These are phyloP conservation scores for Drosophila sulfurigaster DNA, from an alignment of 1,140 invertebrate genomes.

Conservation along the genomic window DNA sequence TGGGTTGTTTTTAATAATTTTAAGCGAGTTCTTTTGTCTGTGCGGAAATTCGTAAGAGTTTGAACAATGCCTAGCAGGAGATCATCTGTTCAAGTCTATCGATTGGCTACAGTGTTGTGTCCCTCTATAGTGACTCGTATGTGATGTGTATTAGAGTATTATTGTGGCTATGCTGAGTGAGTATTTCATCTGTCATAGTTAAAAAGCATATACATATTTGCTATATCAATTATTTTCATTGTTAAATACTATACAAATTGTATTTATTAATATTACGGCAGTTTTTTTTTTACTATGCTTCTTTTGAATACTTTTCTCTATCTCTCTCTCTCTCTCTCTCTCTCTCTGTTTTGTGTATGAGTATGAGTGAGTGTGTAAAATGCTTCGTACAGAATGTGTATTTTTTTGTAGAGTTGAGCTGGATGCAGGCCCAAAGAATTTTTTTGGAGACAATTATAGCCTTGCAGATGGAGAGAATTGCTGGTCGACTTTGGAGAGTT, in stretches of 20 bases:
- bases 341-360: conserved; percentile 16
- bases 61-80: conserved; percentile 1
- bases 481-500: neutral
- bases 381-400: conserved; percentile 18
- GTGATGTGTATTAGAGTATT: neutral
- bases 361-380: conserved; percentile 4
- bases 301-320: conserved; percentile 25
- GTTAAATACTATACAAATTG: conserved; percentile 57
- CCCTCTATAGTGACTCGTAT: neutral
- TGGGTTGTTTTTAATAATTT: conserved; percentile 3
- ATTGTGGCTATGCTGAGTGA: conserved; percentile 1
- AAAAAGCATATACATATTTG: conserved; percentile 44
- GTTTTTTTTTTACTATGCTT: conserved; percentile 60
- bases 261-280: conserved; percentile 70
- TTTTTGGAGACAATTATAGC: neutral
- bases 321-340: conserved; percentile 11
- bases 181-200: conserved; percentile 43
- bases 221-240: conserved; percentile 31
- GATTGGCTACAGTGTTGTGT: neutral
- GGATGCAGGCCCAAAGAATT: neutral
- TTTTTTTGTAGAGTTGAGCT: conserved; percentile 4
- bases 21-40: neutral
- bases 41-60: neutral
- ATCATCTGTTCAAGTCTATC: neutral
- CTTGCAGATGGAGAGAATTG: neutral